Evolutionary conservation across 2,113 vertebrate genomes (phyloP).

Genomic region (Myotis yumanensis): DNA sequence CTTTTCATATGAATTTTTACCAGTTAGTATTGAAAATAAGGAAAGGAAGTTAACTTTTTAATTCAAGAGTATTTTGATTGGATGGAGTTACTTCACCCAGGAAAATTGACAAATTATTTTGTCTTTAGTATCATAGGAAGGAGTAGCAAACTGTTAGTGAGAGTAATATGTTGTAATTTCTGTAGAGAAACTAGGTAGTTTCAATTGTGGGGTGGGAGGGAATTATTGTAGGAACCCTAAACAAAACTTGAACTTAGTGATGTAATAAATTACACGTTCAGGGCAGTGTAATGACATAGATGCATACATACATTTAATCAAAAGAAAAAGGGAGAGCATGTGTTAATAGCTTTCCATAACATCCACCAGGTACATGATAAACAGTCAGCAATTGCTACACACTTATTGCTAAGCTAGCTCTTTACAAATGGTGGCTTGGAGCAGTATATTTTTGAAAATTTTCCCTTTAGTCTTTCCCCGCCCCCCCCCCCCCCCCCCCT

Average conservation of each 20-base stretch:
- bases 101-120: neutral
- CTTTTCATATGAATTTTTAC: neutral
- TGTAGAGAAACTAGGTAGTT: slow-evolving; percentile 9
- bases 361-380: neutral
- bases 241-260: neutral
- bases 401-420: neutral
- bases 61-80: slow-evolving; percentile 27
- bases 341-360: neutral
- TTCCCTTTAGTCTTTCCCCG: neutral
- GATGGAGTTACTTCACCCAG: neutral
- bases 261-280: neutral
- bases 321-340: neutral
- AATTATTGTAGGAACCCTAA: slow-evolving; percentile 37
- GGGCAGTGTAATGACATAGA: neutral
- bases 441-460: slow-evolving; percentile 23
- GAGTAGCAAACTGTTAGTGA: neutral
- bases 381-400: neutral
- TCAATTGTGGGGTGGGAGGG: neutral
- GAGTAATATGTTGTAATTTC: slow-evolving; percentile 39
- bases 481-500: too few relatives aligned
- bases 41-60: slow-evolving; percentile 43
- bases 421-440: slow-evolving; percentile 1
- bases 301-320: neutral
- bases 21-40: slow-evolving; percentile 32
- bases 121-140: neutral